These are phyloP conservation scores for Toxotes lorentzi DNA, from an alignment of 2,797 vertebrate genomes.

Conservation along the genomic window DNA sequence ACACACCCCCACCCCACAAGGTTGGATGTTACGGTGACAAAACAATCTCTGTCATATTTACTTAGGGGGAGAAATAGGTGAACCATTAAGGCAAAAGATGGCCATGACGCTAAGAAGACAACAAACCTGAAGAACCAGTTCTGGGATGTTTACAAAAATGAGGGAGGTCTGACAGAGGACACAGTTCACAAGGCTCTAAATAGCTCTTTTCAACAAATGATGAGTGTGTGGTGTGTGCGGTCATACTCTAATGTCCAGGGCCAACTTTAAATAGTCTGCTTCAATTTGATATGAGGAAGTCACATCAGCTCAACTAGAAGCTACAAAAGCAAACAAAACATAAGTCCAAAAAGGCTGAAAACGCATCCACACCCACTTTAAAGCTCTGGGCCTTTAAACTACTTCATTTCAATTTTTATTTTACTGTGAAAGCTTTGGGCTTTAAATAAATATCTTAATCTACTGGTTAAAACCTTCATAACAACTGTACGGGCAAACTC, in stretches of 20 bases:
- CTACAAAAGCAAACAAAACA: neutral
- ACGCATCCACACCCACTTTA: neutral
- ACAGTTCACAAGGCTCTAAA: neutral
- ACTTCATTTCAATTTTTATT: neutral
- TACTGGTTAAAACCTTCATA: neutral
- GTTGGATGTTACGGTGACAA: constrained; percentile 28
- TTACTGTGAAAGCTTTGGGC: neutral
- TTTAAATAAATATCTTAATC: neutral
- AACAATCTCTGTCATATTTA: constrained; percentile 30
- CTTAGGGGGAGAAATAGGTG: constrained; percentile 17
- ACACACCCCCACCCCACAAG: constrained; percentile 7
- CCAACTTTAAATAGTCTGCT: neutral
- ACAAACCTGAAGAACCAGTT: constrained; percentile 46
- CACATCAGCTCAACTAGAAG: neutral
- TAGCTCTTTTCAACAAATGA: neutral
- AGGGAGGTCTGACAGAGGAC: constrained; percentile 22
- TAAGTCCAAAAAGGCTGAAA: neutral
- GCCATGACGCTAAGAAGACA: neutral
- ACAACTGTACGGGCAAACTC: neutral
- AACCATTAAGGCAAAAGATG: constrained; percentile 37
- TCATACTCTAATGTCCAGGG: neutral
- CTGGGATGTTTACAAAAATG: constrained; percentile 8
- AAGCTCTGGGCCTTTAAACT: neutral
- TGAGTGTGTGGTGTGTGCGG: neutral
- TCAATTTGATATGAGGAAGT: neutral